Evolutionary conservation across 2,113 vertebrate species (phyloP), one percentile per base, ranked within the genome.

Genomic region (Cephalopterus ornatus): DNA sequence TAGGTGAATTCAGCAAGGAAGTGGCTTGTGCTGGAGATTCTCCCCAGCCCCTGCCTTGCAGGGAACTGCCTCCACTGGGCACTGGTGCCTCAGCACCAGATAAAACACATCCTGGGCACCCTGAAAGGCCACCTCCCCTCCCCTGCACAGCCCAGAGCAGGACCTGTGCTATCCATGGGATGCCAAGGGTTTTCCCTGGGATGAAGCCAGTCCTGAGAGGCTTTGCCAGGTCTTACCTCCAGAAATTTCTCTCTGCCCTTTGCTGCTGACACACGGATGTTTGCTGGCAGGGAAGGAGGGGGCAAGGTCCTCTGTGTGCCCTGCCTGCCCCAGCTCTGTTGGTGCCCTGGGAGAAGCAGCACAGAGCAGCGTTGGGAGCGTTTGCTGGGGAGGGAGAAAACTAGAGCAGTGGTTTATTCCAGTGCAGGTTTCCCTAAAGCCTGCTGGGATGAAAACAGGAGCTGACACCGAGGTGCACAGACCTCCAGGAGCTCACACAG

Each of bases 381-480:
- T 52, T 70, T 12, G 1, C 3, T 8, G 53, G 1, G 30, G 42
- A 68, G 58, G 50, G 28, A 49, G 74, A 16, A 27, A 46, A 8
- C 14, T 3, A 44, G 53, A 70, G 65, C 33, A 12, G 76, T 0
- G 12, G 3, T 21, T 18, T 18, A 8, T 46, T 30, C 35, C 2
- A 46, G 44, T 2, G 12, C 37, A 19, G 50, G 28, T 7, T 77
- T 56, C 88, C 72, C 5, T 13, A 12, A 59, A 52, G 24, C 72
- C 76, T 2, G 14, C 23, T 28, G 63, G 68, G 85, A 12, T 8
- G 49, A 11, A 42, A 14, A 1, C 12, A 4, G 83, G 90, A 59
- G 73, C 9, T 44, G 72, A 2, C 13, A 1, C n/a, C 8, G 55
- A 16, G 55, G 59, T 1, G 3, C 50, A 3, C 1, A 28, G 55